Conservation (phyloP, 2,797 vertebrate genomes). For the Gallinago solitaria region DNA sequence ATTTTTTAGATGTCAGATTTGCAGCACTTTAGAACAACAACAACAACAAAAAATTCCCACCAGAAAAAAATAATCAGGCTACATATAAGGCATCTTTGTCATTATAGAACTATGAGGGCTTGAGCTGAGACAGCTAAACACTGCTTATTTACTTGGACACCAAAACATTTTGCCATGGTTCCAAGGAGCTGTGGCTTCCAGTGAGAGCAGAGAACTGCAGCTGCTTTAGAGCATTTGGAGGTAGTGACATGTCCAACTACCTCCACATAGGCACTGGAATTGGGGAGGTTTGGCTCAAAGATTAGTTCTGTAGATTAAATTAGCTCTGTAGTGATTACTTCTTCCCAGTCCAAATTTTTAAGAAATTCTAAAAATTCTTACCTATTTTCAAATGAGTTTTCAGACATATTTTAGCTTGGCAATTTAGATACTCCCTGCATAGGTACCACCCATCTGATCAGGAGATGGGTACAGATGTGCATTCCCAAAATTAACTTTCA, state of each 20-base stretch:
- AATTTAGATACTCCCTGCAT: neutral
- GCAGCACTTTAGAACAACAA: neutral
- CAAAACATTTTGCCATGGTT: neutral
- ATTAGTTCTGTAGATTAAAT: neutral
- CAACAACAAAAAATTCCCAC: neutral
- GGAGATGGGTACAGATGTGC: accelerated
- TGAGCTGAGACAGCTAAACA: neutral
- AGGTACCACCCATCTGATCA: neutral
- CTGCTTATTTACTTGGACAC: neutral
- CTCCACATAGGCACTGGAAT: neutral
- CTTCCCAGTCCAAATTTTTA: neutral
- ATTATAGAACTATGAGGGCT: neutral
- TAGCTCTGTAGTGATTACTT: neutral
- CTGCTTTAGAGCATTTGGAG: neutral
- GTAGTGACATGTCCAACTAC: neutral
- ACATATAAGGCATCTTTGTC: neutral
- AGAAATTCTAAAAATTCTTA: neutral
- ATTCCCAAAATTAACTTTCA: neutral
- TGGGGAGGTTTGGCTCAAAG: neutral
- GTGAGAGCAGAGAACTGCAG: neutral
- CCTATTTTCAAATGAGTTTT: neutral
- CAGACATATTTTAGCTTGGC: neutral
- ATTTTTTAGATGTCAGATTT: neutral
- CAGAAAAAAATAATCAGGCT: neutral
- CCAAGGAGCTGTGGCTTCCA: neutral